A percentile compares a stretch with the other conserved stretches of the same genome.
These are phyloP conservation scores for Mionectes macconnelli DNA, from an alignment of 2,113 vertebrate species.

Conservation along the genomic window DNA sequence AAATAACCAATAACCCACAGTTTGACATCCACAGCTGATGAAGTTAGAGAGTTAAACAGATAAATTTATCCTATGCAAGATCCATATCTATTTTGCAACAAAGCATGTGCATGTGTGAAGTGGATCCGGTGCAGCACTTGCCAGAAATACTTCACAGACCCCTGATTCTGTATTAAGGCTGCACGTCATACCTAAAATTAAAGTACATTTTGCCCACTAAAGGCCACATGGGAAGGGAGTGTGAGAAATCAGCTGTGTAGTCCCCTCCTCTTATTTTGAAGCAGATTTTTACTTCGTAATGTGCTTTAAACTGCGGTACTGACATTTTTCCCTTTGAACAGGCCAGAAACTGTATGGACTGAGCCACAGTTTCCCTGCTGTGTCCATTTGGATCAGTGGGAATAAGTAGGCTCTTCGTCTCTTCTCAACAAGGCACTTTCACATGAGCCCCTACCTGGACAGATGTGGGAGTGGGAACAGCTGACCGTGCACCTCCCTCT, in stretches of 20 bases:
- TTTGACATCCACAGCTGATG: neutral
- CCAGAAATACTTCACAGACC: neutral
- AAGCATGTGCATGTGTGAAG: neutral
- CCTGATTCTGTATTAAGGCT: neutral
- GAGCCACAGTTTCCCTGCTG: accelerated
- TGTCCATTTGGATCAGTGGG: neutral
- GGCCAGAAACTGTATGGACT: accelerated
- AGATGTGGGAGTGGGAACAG: accelerated
- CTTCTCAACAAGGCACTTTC: neutral
- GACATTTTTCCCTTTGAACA: neutral
- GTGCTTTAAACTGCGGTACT: neutral
- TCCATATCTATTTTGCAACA: neutral
- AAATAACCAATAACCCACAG: neutral
- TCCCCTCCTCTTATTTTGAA: neutral
- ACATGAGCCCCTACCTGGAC: accelerated
- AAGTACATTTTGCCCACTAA: neutral
- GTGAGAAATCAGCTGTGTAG: neutral
- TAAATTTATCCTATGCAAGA: neutral
- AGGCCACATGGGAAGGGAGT: neutral
- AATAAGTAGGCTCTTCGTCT: neutral
- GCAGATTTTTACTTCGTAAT: neutral
- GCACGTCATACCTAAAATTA: neutral
- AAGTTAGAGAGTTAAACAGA: neutral
- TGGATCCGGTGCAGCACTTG: neutral
- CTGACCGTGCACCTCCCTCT: accelerated